Base-by-base conservation (phyloP, 2,113 vertebrate species). In the Nycticorax nycticorax region DNA sequence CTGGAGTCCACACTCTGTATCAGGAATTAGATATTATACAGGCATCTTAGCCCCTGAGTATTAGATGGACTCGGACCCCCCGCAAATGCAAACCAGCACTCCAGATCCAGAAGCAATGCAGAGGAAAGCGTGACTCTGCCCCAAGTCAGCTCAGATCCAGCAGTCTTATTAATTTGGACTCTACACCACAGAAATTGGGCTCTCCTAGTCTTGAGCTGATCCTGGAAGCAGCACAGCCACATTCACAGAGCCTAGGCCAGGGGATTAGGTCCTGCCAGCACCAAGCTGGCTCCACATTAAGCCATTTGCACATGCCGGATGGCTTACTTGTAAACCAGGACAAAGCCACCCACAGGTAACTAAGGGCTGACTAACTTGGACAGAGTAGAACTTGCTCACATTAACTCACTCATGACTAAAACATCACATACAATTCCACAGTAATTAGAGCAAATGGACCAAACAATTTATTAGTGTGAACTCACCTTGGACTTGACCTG, bases 401-500 rank as follows among this genome's bases (percentile, higher is more conserved):
- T 92, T 92, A 92, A 92, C 62, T 76, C 88, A 60, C 37, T 93
- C 87, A 57, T 85, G 57, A 92, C 81, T 94, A 79, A 94, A 35
- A 74, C 66, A 73, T 6, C 35, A 35, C 78, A 89, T 55, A 35
- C 33, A 82, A 69, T 96, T 68, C 93, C 93, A 75, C 35, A 52
- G 84, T 83, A 94, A 97, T 77, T 93, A 75, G 7, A 80, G 75
- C 55, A 92, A 85, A 85, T 10, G 63, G 73, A 87, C 85, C 67
- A 77, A 94, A 92, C 62, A 77, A 77, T 12, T 93, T 55, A 77
- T 71, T 60, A 92, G 24, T 5, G 26, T 26, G 37, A 93, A 93
- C 97, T 98, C 97, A 98, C 97, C 97, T 92, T 93, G 96, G 39
- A 47, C 88, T 80, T 85, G 97, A 64, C 95, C 89, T 37, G 96